phyloP scores from a whole-genome alignment of 64 coral and sea anemone genomes.

The Montipora capricornis region DNA sequence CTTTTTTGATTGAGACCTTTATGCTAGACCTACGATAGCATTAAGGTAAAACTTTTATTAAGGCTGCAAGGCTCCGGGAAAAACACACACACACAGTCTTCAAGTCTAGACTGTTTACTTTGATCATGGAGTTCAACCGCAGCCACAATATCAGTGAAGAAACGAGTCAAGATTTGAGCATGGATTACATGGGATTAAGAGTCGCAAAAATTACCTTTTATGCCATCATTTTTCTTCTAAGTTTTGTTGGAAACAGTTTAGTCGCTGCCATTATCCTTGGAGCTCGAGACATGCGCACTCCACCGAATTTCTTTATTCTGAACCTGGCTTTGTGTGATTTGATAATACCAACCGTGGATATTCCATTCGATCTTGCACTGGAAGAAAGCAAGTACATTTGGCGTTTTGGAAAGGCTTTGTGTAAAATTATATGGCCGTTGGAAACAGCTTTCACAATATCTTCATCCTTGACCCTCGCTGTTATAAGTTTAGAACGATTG shows the following conservation, averaged over 20 bases:
- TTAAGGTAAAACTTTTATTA: too few relatives aligned
- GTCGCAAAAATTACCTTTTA: constrained; percentile 57
- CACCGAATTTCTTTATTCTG: constrained; percentile 53
- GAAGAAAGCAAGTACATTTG: constrained; percentile 60
- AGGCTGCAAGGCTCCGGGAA: too few relatives aligned
- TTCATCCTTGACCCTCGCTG: constrained; percentile 59
- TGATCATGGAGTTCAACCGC: neutral
- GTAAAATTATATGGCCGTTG: constrained; percentile 73
- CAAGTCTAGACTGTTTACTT: too few relatives aligned
- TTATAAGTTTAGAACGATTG: constrained; percentile 61
- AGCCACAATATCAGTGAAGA: too few relatives aligned
- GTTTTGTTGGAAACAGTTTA: constrained; percentile 60
- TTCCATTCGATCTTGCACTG: constrained; percentile 75
- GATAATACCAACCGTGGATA: constrained; percentile 42
- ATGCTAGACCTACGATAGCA: too few relatives aligned
- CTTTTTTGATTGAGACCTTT: too few relatives aligned
- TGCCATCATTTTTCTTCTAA: constrained; percentile 54
- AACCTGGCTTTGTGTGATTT: constrained; percentile 74
- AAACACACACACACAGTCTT: too few relatives aligned
- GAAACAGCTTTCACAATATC: constrained; percentile 50
- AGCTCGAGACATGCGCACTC: constrained; percentile 50
- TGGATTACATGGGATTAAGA: neutral
- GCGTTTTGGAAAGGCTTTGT: constrained; percentile 56
- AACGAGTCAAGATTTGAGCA: neutral
- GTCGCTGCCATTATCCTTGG: constrained; percentile 53